Base-by-base conservation (phyloP, 64 coral and sea anemone genomes). In the Montipora sp. region DNA sequence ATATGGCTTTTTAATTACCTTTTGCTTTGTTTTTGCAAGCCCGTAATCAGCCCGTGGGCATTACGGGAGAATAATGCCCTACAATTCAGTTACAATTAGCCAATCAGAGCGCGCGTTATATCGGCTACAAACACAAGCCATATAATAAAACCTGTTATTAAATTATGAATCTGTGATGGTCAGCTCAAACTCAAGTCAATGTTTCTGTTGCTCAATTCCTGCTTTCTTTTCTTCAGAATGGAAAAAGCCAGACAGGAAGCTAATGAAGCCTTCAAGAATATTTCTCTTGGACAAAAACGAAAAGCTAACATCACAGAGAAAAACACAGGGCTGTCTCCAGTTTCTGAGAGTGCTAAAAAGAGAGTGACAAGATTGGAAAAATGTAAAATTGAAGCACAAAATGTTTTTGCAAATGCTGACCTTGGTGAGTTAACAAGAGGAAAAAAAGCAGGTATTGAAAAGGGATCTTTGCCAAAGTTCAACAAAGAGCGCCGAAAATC, bases 201-300 rank as follows among this genome's bases (percentile, higher is more conserved):
- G 27, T 27, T 27, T 27, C 27, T 27, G 18, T 80, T 58, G 43
- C 67, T 48, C 7, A 12, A 87, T 87, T 14, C 7, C 7, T 73
- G 59, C 16, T 7, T 57, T 55, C 80, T 57, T 8, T 61, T 69
- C 50, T 13, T 1, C 51, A 97, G 95, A 73, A 87, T 97, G 83
- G 75, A 97, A 80, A 89, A 66, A 63, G 92, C 95, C 45, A 97
- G 87, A 65, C 43, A 88, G 50, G 95, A 97, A 84, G 92, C 92
- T 20, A 94, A 88, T 53, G 83, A 86, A 48, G 95, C 92, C 23
- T 98, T 98, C 59, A 94, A 91, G 63, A 93, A 93, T 65, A 88
- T 96, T 77, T 45, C 84, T 24, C 88, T 96, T 57, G 95, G 95
- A 5, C 65, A 93, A 18, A 87, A 89, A 47, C 24, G 15, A 23